A percentile compares a stretch with the other conserved stretches of the same genome.
Conservation (phyloP, 2,113 vertebrate genomes). For the Elephantulus edwardii region DNA sequence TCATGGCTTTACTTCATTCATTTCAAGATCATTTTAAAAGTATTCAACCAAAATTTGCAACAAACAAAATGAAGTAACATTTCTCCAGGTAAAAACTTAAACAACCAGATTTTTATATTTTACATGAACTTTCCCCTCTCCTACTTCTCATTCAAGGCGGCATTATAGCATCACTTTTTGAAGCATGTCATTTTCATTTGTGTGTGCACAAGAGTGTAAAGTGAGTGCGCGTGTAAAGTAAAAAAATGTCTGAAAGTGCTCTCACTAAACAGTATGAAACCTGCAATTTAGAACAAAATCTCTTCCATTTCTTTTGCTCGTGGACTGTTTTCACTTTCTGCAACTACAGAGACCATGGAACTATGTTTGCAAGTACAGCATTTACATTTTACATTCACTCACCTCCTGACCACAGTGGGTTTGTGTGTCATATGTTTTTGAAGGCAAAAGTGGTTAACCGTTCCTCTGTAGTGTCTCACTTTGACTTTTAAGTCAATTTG, state of each 20-base stretch:
- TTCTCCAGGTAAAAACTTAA: background rate
- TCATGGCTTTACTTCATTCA: background rate
- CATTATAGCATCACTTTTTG: background rate
- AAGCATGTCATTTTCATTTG: background rate
- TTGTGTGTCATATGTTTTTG: constrained; percentile 75
- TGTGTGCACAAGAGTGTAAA: background rate
- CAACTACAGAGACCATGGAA: constrained; percentile 75
- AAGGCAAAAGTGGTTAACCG: constrained; percentile 71
- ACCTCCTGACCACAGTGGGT: constrained; percentile 57
- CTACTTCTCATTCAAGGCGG: rapidly evolving
- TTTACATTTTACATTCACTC: constrained; percentile 75
- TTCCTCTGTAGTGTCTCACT: background rate
- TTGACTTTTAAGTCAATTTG: constrained; percentile 42
- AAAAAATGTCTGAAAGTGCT: background rate
- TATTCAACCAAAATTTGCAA: background rate
- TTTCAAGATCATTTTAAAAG: background rate
- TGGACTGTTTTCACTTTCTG: background rate
- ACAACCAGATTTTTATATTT: background rate
- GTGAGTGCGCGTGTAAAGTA: background rate
- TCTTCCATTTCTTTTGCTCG: constrained; percentile 34
- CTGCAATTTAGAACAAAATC: background rate
- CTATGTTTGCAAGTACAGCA: constrained; percentile 63
- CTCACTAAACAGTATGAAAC: background rate
- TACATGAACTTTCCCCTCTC: background rate
- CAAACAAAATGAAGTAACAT: background rate